phyloP scores from a whole-genome alignment of 2,888 invertebrate genomes.

The Ligdia adustata region DNA sequence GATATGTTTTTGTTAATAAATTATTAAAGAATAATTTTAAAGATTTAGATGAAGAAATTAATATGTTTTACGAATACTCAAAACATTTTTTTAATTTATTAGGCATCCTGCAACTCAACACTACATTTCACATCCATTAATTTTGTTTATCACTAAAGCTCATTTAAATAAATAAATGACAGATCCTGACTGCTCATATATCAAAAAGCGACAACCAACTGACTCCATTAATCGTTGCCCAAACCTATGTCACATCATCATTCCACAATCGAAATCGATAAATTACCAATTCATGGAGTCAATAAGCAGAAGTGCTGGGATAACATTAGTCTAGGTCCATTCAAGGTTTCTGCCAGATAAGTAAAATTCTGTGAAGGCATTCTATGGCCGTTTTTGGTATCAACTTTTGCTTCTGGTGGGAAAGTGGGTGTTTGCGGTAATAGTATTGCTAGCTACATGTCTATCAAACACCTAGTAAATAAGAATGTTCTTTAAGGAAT shows the following conservation, averaged over 20 bases:
- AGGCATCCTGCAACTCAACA: too few relatives aligned
- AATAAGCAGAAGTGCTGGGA: conserved; percentile 21
- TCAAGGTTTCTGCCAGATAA: conserved; percentile 17
- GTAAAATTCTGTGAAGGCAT: conserved; percentile 11
- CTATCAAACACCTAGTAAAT: not conserved
- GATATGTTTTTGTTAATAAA: too few relatives aligned
- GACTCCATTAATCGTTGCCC: conserved; percentile 3
- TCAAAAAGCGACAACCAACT: conserved; percentile 2
- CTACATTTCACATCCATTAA: too few relatives aligned
- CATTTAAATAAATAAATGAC: conserved; percentile 2
- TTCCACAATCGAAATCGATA: conserved; percentile 19
- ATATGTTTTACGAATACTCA: too few relatives aligned
- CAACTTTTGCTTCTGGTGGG: conserved; percentile 12
- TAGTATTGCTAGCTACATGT: not conserved
- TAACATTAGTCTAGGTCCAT: conserved; percentile 8
- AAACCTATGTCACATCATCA: conserved; percentile 26
- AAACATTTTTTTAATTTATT: too few relatives aligned
- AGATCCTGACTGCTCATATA: not conserved
- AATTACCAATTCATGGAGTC: conserved; percentile 22
- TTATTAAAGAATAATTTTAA: too few relatives aligned
- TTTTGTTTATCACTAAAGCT: not conserved
- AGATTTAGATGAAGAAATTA: too few relatives aligned
- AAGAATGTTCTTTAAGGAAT: too few relatives aligned
- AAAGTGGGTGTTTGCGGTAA: conserved; percentile 4
- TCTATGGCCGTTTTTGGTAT: conserved; percentile 17